Evolutionary conservation across 2,888 invertebrate genomes (phyloP), one percentile per base, ranked within the genome.

Genomic region (Empis stercorea): DNA sequence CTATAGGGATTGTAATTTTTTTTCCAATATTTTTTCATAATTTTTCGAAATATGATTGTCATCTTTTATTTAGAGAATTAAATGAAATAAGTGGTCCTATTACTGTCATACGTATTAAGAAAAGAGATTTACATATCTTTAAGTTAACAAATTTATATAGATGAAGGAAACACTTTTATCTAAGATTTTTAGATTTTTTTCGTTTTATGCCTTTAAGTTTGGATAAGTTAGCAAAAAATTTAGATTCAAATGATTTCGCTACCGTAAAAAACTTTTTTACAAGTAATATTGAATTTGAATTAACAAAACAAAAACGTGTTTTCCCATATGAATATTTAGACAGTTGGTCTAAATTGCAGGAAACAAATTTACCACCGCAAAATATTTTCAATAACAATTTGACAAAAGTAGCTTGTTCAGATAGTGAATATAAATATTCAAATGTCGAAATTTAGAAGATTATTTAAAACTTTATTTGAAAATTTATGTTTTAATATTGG

Each of bases 401-500:
- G 5, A 36, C 14, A 14, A 15, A 36, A 4, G 5, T 15, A 6
- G 14, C 3, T 14, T 36, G 36, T 36, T 36, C 36, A 14, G 14
- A 36, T 14, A 15, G 15, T 14, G 36, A 36, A 4, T 36, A 36
- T 36, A n/a, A 36, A 36, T 15, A 36, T 36, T n/a, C 14, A 4
- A 14, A 36, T 14, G 5, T 36, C 5, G 15, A 36, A 14, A 36
- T 15, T 23, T 59, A n/a, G n/a, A n/a, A n/a, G n/a, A n/a, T n/a
- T n/a, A n/a, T n/a, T n/a, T n/a, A n/a, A n/a, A n/a, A n/a, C n/a
- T n/a, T n/a, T n/a, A n/a, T n/a, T n/a, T n/a, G n/a, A n/a, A n/a
- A n/a, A n/a, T n/a, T n/a, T n/a, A 61, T 52, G 57, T 60, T n/a
- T 34, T 58, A 10, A 45, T 61, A 20, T 50, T 62, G n/a, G 51